A percentile compares a stretch with the other conserved stretches of the same genome.
Evolutionary conservation across 2,113 vertebrate species (phyloP).

Genomic region (Perca fluviatilis): DNA sequence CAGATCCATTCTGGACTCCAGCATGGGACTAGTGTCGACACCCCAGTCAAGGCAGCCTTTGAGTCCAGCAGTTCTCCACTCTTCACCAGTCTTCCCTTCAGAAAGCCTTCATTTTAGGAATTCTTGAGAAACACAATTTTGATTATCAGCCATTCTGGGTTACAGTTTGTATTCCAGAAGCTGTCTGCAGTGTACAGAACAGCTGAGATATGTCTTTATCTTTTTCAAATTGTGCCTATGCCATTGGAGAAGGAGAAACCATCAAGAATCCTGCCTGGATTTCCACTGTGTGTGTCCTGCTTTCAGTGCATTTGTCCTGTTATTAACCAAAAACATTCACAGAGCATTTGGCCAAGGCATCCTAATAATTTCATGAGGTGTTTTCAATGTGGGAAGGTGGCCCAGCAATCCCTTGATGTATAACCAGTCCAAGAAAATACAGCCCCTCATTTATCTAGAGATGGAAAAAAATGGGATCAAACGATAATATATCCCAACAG

Average conservation of each 20-base stretch:
- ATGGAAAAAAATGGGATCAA: slow-evolving; percentile 39
- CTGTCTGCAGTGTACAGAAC: slow-evolving; percentile 14
- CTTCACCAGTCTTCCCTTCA: slow-evolving; percentile 34
- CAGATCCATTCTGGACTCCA: slow-evolving; percentile 40
- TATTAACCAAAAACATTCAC: slow-evolving; percentile 66
- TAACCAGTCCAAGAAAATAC: slow-evolving; percentile 54
- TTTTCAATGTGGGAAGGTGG: slow-evolving; percentile 49
- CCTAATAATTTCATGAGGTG: slow-evolving; percentile 56
- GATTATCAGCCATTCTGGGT: slow-evolving; percentile 31
- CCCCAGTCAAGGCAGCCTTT: slow-evolving; percentile 38
- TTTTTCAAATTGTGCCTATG: slow-evolving; percentile 8
- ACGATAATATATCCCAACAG: slow-evolving; percentile 10
- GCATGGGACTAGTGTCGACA: slow-evolving; percentile 29
- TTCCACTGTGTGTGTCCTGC: slow-evolving; percentile 18
- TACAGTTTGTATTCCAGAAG: slow-evolving; percentile 44
- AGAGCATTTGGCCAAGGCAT: slow-evolving; percentile 51
- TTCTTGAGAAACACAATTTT: slow-evolving; percentile 25
- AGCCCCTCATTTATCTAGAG: slow-evolving; percentile 51
- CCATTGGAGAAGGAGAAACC: slow-evolving; percentile 21
- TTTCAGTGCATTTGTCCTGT: slow-evolving; percentile 6
- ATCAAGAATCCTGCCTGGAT: slow-evolving; percentile 5
- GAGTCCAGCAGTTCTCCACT: slow-evolving; percentile 27
- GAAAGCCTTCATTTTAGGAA: slow-evolving; percentile 24
- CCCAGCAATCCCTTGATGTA: slow-evolving; percentile 49
- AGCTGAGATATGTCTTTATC: not conserved